These are phyloP conservation scores for Helleia helle DNA, from an alignment of 2,888 invertebrate species.

Conservation along the genomic window DNA sequence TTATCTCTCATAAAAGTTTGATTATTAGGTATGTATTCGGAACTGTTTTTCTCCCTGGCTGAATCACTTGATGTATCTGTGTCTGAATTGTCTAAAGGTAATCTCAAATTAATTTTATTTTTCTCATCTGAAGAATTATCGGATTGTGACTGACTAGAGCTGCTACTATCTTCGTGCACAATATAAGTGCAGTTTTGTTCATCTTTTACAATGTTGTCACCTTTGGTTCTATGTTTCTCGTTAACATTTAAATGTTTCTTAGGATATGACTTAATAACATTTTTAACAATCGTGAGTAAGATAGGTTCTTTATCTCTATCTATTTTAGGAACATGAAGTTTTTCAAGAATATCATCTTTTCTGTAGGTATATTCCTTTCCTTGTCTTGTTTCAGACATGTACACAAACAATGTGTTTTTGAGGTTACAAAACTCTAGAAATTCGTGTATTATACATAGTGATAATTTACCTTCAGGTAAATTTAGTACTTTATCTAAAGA, in stretches of 20 bases:
- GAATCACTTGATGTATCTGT: conserved; percentile 66
- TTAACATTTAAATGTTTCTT: conserved; percentile 30
- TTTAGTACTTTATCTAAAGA: conserved; percentile 52
- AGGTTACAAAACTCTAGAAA: conserved; percentile 87
- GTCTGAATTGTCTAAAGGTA: conserved; percentile 59
- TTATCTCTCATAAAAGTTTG: conserved; percentile 32
- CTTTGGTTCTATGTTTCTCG: conserved; percentile 26
- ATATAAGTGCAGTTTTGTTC: conserved; percentile 62
- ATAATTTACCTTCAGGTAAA: conserved; percentile 53
- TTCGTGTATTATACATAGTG: conserved; percentile 79
- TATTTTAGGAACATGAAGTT: conserved; percentile 37
- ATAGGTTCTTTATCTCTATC: conserved; percentile 47
- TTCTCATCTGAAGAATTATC: conserved; percentile 64
- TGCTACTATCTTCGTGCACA: conserved; percentile 58
- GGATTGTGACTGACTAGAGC: conserved; percentile 53
- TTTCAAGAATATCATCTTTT: conserved; percentile 37
- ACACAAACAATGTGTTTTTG: conserved; percentile 85
- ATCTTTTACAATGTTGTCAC: conserved; percentile 34
- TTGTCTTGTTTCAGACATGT: conserved; percentile 84
- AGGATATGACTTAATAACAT: conserved; percentile 31
- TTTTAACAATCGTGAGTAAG: conserved; percentile 46
- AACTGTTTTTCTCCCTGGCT: conserved; percentile 50
- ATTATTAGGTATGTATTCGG: conserved; percentile 59
- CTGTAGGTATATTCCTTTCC: conserved; percentile 77
- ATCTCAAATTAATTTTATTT: conserved; percentile 51